Evolutionary conservation across 2,888 invertebrate genomes (phyloP).

Genomic region (Eristalis arbustorum): DNA sequence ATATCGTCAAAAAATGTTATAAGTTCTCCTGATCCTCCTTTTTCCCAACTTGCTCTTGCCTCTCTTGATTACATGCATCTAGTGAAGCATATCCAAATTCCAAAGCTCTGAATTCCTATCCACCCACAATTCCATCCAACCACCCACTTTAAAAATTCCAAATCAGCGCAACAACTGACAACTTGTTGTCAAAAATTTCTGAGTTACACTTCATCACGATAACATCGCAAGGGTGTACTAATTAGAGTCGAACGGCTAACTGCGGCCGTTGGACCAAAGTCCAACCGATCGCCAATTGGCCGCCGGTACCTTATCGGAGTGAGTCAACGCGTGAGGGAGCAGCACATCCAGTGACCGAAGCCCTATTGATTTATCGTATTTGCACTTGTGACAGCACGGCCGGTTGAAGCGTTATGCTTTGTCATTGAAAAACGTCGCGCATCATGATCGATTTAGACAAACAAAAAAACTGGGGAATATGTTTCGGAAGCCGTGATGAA

Average conservation of each 20-base stretch:
- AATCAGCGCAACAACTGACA: background rate
- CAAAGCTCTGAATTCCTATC: background rate
- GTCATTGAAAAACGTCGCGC: background rate
- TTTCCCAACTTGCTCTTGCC: no score
- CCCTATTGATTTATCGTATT: background rate
- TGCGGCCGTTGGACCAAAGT: background rate
- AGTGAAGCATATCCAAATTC: background rate
- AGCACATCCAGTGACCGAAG: background rate
- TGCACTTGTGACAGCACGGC: background rate
- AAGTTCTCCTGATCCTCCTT: no score
- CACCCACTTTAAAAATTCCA: background rate
- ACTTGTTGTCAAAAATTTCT: background rate
- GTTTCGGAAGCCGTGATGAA: background rate
- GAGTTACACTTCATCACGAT: background rate
- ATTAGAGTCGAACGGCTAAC: background rate
- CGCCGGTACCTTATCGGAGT: background rate
- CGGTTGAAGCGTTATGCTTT: background rate
- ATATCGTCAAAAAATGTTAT: no score
- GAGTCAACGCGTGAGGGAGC: background rate
- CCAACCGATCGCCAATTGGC: background rate
- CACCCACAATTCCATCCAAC: background rate
- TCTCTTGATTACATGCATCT: no score
- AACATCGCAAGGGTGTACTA: background rate
- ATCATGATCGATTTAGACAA: background rate
- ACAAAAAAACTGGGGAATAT: background rate